These are phyloP conservation scores for Brachyistius frenatus DNA, from an alignment of 2,113 vertebrate species.

Conservation along the genomic window DNA sequence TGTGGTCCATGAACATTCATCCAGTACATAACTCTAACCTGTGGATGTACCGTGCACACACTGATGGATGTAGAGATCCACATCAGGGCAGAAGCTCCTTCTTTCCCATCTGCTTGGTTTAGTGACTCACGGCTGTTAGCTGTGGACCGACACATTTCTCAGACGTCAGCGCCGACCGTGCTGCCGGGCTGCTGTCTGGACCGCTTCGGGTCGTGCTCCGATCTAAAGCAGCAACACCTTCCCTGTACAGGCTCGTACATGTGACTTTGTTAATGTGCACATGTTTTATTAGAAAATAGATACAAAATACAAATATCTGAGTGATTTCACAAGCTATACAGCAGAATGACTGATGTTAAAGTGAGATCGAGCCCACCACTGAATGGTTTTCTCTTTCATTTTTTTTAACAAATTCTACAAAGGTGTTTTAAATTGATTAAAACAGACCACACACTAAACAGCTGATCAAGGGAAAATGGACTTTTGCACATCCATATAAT, in stretches of 20 bases:
- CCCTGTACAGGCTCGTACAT: not conserved
- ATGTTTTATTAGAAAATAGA: not conserved
- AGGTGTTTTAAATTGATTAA: not conserved
- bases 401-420: not conserved
- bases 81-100: conserved; percentile 22
- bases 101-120: conserved; percentile 44
- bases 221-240: conserved; percentile 29
- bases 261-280: not conserved
- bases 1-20: conserved; percentile 6
- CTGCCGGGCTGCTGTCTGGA: conserved; percentile 15
- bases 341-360: no score
- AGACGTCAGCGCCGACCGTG: conserved; percentile 22
- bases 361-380: no score
- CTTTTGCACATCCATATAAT: conserved; percentile 10
- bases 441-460: conserved; percentile 19
- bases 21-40: conserved; percentile 11
- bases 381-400: not conserved
- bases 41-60: not conserved
- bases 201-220: conserved; percentile 2
- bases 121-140: conserved; percentile 49
- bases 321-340: no score
- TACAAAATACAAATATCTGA: not conserved
- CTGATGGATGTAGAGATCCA: not conserved
- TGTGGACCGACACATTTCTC: conserved; percentile 29
- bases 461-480: conserved; percentile 8